Percentiles rank a stretch among this genome's conserved stretches.
phyloP scores from a whole-genome alignment of 1,140 invertebrate species.

The Microvelia longipes region DNA sequence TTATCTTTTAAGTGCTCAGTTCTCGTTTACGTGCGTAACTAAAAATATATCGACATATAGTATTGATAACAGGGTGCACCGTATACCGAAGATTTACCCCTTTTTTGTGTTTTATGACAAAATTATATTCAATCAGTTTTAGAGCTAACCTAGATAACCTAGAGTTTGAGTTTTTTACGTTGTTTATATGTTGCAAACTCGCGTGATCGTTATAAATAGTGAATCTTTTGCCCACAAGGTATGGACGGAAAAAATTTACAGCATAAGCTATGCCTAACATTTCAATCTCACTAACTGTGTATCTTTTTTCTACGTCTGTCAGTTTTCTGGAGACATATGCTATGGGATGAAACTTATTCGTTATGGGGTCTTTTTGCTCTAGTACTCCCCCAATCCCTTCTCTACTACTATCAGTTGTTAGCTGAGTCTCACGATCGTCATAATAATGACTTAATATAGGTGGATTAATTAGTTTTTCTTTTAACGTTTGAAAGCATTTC shows the following conservation, averaged over 20 bases:
- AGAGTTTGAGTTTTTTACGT: not conserved
- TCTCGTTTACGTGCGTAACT: no score
- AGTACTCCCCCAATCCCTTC: not conserved
- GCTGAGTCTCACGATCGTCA: not conserved
- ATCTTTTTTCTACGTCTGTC: not conserved
- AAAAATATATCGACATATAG: no score
- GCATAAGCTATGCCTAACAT: not conserved
- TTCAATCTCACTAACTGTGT: not conserved
- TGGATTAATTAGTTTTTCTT: not conserved
- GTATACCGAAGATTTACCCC: no score
- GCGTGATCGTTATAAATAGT: not conserved
- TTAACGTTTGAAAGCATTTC: no score
- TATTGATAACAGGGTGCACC: no score
- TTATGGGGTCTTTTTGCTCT: not conserved
- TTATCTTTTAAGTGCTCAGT: no score
- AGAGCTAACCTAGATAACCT: not conserved
- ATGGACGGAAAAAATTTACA: not conserved
- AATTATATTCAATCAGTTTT: not conserved
- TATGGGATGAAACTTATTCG: not conserved
- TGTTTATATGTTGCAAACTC: not conserved
- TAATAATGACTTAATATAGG: not conserved
- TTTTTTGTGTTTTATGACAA: not conserved
- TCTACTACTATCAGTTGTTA: not conserved
- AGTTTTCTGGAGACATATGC: not conserved
- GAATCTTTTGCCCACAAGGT: not conserved